phyloP scores from a whole-genome alignment of 2,888 invertebrate genomes.

The Heteropelma amictum region DNA sequence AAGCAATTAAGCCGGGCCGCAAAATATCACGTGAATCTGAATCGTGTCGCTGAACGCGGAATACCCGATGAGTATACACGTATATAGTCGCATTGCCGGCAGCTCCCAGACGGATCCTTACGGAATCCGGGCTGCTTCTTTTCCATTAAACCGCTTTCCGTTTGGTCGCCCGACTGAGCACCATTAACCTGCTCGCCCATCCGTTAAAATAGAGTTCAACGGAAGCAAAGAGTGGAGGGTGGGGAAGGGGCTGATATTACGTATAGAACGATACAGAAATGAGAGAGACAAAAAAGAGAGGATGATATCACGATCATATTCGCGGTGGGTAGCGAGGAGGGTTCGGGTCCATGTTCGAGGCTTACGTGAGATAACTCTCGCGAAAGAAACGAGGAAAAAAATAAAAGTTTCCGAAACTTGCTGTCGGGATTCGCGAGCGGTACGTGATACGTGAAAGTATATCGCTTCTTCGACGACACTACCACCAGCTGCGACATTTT shows the following conservation, averaged over 20 bases:
- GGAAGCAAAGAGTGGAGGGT: slow-evolving; percentile 40
- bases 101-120: slow-evolving; percentile 56
- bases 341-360: slow-evolving; percentile 43
- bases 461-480: slow-evolving; percentile 24
- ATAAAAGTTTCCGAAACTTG: slow-evolving; percentile 28
- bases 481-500: slow-evolving; percentile 15
- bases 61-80: slow-evolving; percentile 15
- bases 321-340: slow-evolving; percentile 32
- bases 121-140: slow-evolving; percentile 68
- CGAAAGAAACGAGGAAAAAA: slow-evolving; percentile 36
- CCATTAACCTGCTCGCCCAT: slow-evolving; percentile 74
- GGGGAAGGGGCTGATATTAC: slow-evolving; percentile 37
- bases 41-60: slow-evolving; percentile 58
- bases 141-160: slow-evolving; percentile 74
- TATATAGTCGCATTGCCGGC: slow-evolving; percentile 13
- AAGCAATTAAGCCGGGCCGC: slow-evolving; percentile 66
- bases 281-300: not conserved
- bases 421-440: slow-evolving; percentile 43
- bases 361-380: slow-evolving; percentile 34
- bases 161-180: slow-evolving; percentile 70
- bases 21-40: slow-evolving; percentile 61
- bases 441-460: slow-evolving; percentile 45
- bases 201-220: slow-evolving; percentile 72
- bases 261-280: slow-evolving; percentile 30
- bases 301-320: slow-evolving; percentile 36